Base-by-base conservation (phyloP, 1,140 invertebrate genomes). In the Bactericera cockerelli region DNA sequence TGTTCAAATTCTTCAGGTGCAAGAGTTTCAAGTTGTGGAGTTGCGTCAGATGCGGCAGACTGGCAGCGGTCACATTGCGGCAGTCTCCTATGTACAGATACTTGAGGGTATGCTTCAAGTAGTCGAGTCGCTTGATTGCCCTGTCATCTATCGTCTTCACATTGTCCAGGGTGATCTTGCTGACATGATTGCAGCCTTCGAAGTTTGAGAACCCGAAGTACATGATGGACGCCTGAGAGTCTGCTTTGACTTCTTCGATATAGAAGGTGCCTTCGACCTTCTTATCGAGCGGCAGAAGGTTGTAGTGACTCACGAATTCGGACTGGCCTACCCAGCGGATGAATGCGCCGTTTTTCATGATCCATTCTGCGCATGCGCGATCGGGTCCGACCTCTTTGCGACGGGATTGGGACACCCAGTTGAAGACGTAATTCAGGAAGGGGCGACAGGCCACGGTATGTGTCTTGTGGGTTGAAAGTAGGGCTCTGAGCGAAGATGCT, bases 291-390 rank as follows among this genome's bases (percentile, higher is more conserved):
- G 83, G 80, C 58, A 92, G 70, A 54, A 67, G 61, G 71, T 90
- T 86, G 64, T 89, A 92, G 73, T 91, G 81, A 25, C 64, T 69
- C 1, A 82, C 63, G 67, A 70, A 79, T 55, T 77, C 67, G 31
- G 71, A 64, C 13, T 68, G 67, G 56, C 74, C 74, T 64, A 74
- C 75, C 81, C 82, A 90, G 65, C 77, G 80, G 1, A 92, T 76
- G 60, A 74, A 72, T 19, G 84, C 89, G 11, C 89, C 89, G 74
- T 89, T 89, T 66, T 80, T 72, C 42, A 91, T 69, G 11, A 93
- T 74, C 92, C 91, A 94, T 74, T 94, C 90, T 2, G 90, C 87
- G 75, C 89, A 92, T n/a, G 85, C 84, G 66, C 82, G 68, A 70
- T 94, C 89, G 2, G 89, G 79, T 1, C 91, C 91, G 60, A 90